Conservation (phyloP, 2,113 vertebrate genomes). For the Beaufortia kweichowensis region DNA sequence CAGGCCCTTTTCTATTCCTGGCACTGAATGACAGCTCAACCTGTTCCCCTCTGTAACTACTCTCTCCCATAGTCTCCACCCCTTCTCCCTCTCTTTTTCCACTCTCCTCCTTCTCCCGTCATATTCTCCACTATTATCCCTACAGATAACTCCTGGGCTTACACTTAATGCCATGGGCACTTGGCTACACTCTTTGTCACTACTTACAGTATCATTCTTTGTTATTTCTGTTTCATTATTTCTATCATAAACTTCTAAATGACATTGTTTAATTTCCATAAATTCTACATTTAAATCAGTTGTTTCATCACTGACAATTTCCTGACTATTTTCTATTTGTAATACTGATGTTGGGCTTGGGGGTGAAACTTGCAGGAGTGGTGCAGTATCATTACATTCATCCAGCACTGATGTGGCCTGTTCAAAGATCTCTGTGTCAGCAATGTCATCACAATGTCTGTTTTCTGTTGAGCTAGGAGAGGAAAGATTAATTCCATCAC, state of each 20-base stretch:
- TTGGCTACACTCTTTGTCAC: constrained; percentile 54
- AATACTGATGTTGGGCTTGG: not conserved
- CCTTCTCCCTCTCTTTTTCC: constrained; percentile 63
- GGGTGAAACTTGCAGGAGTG: constrained; percentile 5
- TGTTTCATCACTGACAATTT: constrained; percentile 23
- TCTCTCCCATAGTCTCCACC: constrained; percentile 66
- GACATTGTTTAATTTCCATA: not conserved
- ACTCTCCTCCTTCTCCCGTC: constrained; percentile 57
- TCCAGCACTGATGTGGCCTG: not conserved
- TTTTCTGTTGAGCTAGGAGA: constrained; percentile 7
- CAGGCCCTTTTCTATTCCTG: constrained; percentile 83
- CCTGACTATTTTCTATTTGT: constrained; percentile 12
- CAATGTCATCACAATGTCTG: not conserved
- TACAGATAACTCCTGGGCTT: constrained; percentile 61
- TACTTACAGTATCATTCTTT: constrained; percentile 44
- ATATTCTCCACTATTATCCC: constrained; percentile 57
- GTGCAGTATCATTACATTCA: constrained; percentile 1
- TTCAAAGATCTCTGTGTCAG: constrained; percentile 2
- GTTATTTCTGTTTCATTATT: constrained; percentile 44
- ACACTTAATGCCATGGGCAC: constrained; percentile 61
- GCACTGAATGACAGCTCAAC: constrained; percentile 84
- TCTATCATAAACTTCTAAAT: constrained; percentile 40
- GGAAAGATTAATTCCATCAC: not conserved
- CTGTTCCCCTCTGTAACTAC: constrained; percentile 80
- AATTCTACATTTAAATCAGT: not conserved